Evolutionary conservation across 92 coral and sea anemone species (phyloP).

Genomic region (Umimayanthus chanpuru): DNA sequence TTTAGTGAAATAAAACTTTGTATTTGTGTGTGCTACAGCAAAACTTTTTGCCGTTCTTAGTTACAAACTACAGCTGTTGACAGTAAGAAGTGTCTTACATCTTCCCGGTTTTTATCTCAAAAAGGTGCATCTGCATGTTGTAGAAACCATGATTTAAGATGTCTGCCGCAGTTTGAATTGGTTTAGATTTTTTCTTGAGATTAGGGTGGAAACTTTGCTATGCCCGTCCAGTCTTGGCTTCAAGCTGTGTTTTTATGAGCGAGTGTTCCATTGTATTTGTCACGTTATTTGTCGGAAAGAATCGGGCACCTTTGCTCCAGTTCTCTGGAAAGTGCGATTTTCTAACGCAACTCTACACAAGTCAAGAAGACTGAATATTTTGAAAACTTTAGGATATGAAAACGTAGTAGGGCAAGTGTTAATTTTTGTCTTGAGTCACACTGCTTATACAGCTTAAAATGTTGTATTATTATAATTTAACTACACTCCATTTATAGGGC

Average conservation of each 20-base stretch:
- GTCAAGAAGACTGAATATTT: not conserved
- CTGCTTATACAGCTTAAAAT: not conserved
- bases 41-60: no score
- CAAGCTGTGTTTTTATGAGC: no score
- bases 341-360: not conserved
- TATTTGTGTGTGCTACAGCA: no score
- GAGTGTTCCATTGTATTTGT: not conserved
- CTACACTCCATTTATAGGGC: constrained; percentile 53
- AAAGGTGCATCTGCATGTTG: no score
- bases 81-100: no score
- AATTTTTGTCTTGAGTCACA: no score
- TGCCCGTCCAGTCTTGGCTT: not conserved
- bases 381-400: no score
- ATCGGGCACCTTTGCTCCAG: not conserved
- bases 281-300: not conserved
- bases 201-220: not conserved
- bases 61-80: no score
- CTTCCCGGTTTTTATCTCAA: no score
- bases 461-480: not conserved
- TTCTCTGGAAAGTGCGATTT: not conserved
- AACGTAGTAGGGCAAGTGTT: no score
- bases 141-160: not conserved
- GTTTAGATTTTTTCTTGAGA: not conserved
- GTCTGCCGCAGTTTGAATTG: not conserved
- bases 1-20: no score